Percentiles rank a stretch among this genome's conserved stretches.
phyloP scores from a whole-genome alignment of 2,113 vertebrate genomes.

The Actenoides hombroni region DNA sequence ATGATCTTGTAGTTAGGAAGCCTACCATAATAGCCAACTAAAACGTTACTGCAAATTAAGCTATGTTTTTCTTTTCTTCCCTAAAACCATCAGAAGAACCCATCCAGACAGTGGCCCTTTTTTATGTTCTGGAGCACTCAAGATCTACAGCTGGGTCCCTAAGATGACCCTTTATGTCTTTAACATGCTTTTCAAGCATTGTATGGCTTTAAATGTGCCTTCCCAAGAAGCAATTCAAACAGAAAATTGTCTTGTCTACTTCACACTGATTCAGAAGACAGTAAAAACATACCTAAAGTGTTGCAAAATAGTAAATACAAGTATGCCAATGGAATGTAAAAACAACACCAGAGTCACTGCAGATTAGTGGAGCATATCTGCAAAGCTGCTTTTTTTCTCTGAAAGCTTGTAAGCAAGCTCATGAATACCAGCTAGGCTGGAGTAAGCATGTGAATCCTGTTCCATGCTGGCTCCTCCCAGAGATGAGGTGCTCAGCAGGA shows the following conservation, averaged over 20 bases:
- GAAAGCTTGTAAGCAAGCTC: neutral
- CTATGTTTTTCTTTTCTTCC: neutral
- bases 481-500: neutral
- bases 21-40: neutral
- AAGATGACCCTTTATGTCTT: neutral
- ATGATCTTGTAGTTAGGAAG: neutral
- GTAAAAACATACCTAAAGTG: neutral
- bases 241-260: conserved; percentile 40
- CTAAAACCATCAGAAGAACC: neutral
- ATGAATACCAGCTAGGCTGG: neutral
- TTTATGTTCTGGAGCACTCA: neutral
- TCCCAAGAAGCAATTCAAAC: conserved; percentile 26
- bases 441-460: neutral
- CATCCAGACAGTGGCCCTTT: neutral
- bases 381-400: neutral
- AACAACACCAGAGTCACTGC: neutral
- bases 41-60: neutral
- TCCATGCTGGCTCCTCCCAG: neutral
- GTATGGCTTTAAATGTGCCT: neutral
- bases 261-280: neutral
- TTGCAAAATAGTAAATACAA: neutral
- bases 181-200: neutral
- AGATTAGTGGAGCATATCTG: neutral
- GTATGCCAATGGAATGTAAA: neutral
- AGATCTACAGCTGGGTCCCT: neutral